Conservation (phyloP, 1,140 invertebrate species). For the Phocides pigmalion region DNA sequence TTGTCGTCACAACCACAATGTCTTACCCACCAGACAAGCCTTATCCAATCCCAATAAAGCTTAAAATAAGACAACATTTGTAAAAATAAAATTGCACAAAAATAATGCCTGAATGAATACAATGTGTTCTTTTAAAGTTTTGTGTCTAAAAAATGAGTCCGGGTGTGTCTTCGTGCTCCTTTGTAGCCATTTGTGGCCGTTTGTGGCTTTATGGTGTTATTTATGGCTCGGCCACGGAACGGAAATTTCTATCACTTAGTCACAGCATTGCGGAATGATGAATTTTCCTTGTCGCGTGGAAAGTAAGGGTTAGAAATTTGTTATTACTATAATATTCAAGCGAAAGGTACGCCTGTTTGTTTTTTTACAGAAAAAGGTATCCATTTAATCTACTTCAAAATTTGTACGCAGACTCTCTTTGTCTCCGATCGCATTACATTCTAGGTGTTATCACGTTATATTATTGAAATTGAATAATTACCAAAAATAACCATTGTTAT, state of each 20-base stretch:
- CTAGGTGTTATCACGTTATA: no score
- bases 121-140: constrained; percentile 60
- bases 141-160: constrained; percentile 56
- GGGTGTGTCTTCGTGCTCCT: constrained; percentile 47
- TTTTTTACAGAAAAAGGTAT: no score
- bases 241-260: constrained; percentile 34
- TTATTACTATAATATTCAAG: no score
- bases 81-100: constrained; percentile 37
- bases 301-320: constrained; percentile 19
- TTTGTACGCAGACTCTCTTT: no score
- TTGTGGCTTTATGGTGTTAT: constrained; percentile 44
- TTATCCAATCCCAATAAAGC: constrained; percentile 44
- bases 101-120: constrained; percentile 65
- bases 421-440: no score
- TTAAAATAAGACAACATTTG: constrained; percentile 28
- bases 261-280: constrained; percentile 13
- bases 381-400: no score
- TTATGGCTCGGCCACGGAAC: constrained; percentile 26
- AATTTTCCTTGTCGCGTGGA: constrained; percentile 15
- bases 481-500: no score
- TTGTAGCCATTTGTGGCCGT: constrained; percentile 31
- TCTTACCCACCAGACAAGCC: constrained; percentile 33
- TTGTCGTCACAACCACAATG: constrained; percentile 55
- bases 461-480: no score
- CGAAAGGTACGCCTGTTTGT: no score